Percentiles rank a stretch among this genome's conserved stretches.
Evolutionary conservation across 23 tunicate genomes (phyloP).

Genomic region (Diplosoma virens): DNA sequence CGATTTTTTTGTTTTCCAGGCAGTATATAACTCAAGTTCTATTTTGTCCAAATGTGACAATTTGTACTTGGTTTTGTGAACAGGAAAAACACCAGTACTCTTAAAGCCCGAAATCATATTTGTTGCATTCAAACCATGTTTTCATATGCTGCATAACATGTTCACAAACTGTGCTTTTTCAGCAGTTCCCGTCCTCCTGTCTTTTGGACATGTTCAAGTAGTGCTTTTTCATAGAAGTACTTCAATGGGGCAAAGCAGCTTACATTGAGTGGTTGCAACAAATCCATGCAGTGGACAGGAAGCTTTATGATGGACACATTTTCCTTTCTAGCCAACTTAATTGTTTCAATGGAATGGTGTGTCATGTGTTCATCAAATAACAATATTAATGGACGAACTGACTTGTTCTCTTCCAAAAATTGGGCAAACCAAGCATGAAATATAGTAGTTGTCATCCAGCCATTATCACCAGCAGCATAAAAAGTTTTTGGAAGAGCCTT

Average conservation of each 20-base stretch:
- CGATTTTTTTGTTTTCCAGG: not conserved
- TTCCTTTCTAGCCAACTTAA: constrained; percentile 10
- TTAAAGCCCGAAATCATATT: not conserved
- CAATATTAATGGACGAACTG: not conserved
- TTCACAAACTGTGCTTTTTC: constrained; percentile 28
- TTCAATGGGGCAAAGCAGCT: constrained; percentile 30
- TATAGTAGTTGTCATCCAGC: constrained; percentile 13
- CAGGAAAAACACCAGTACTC: constrained; percentile 11
- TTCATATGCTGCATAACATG: constrained; percentile 9
- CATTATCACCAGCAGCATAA: constrained; percentile 13
- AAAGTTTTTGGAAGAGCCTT: constrained; percentile 9
- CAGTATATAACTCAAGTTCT: not conserved
- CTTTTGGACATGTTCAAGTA: not conserved
- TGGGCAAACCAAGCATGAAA: constrained; percentile 14
- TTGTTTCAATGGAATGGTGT: constrained; percentile 11
- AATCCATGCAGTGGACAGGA: constrained; percentile 24
- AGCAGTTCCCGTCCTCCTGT: constrained; percentile 7
- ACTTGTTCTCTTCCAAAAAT: not conserved
- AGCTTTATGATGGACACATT: not conserved
- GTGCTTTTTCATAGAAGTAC: not conserved
- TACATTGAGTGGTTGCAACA: constrained; percentile 12
- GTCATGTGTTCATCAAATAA: constrained; percentile 26
- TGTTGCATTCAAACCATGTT: constrained; percentile 14
- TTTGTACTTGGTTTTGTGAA: not conserved
- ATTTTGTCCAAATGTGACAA: not conserved